phyloP scores from a whole-genome alignment of 2,797 vertebrate genomes.

The Pantherophis alleghaniensis region DNA sequence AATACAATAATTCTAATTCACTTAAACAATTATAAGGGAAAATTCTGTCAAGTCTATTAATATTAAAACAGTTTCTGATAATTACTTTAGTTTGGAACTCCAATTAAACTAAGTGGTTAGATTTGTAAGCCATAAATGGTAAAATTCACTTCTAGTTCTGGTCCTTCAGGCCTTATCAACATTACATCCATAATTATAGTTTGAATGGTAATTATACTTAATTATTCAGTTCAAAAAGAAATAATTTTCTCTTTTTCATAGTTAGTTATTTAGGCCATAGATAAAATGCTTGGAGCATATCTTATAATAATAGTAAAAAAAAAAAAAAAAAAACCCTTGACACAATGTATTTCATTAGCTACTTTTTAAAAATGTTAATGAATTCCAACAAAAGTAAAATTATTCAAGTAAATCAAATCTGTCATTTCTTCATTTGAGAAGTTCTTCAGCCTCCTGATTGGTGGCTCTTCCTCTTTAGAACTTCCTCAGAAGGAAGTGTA shows the following conservation, averaged over 20 bases:
- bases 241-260: slow-evolving; percentile 61
- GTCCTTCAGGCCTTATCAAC: slow-evolving; percentile 71
- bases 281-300: slow-evolving; percentile 48
- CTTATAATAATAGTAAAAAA: slow-evolving; percentile 45
- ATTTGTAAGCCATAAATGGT: slow-evolving; percentile 77
- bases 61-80: slow-evolving; percentile 70
- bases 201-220: slow-evolving; percentile 76
- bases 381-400: slow-evolving; percentile 50
- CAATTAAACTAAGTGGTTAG: slow-evolving; percentile 73
- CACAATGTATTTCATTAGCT: slow-evolving; percentile 6
- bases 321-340: neutral
- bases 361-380: slow-evolving; percentile 29
- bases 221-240: slow-evolving; percentile 73
- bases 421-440: slow-evolving; percentile 42
- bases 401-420: slow-evolving; percentile 52
- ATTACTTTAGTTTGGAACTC: slow-evolving; percentile 72
- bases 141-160: slow-evolving; percentile 61
- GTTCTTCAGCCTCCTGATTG: neutral
- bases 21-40: slow-evolving; percentile 63
- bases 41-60: slow-evolving; percentile 67
- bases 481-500: neutral
- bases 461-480: neutral
- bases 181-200: slow-evolving; percentile 72
- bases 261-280: slow-evolving; percentile 52
- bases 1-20: slow-evolving; percentile 62